Percentiles rank a stretch among this genome's conserved stretches.
phyloP scores from a whole-genome alignment of 2,797 vertebrate genomes.

The Rhinogobio ventralis region DNA sequence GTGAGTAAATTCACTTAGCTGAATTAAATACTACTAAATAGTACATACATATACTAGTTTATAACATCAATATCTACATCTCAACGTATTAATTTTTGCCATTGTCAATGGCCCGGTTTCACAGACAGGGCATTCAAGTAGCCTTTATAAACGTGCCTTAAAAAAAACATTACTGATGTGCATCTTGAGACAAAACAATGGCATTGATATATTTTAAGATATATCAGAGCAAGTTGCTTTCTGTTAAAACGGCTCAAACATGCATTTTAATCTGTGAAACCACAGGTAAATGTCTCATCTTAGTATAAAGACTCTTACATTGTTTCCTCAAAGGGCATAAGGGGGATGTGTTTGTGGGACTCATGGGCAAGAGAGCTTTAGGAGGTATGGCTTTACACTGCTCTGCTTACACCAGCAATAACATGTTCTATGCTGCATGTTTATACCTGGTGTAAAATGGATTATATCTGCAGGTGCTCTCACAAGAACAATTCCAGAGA shows the following conservation, averaged over 20 bases:
- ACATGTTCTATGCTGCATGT: neutral
- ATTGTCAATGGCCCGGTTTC: too few relatives aligned
- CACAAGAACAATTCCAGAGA: slow-evolving; percentile 61
- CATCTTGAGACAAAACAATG: too few relatives aligned
- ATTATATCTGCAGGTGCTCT: slow-evolving; percentile 66
- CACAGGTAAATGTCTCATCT: neutral
- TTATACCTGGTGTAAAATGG: slow-evolving; percentile 44
- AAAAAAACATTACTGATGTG: too few relatives aligned
- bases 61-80: neutral
- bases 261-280: too few relatives aligned
- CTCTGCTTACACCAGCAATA: neutral
- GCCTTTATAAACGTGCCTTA: too few relatives aligned
- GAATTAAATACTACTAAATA: neutral
- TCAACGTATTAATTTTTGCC: neutral
- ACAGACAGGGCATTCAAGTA: too few relatives aligned
- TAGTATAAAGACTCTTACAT: neutral
- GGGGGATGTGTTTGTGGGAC: slow-evolving; percentile 72
- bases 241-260: too few relatives aligned
- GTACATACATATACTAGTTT: neutral
- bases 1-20: slow-evolving; percentile 66
- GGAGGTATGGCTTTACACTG: slow-evolving; percentile 65
- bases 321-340: slow-evolving; percentile 52
- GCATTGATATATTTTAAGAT: too few relatives aligned
- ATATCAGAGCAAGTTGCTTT: too few relatives aligned
- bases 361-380: slow-evolving; percentile 76